These are phyloP conservation scores for Mesoclemmys tuberculata DNA, from an alignment of 2,113 vertebrate species.

Conservation along the genomic window DNA sequence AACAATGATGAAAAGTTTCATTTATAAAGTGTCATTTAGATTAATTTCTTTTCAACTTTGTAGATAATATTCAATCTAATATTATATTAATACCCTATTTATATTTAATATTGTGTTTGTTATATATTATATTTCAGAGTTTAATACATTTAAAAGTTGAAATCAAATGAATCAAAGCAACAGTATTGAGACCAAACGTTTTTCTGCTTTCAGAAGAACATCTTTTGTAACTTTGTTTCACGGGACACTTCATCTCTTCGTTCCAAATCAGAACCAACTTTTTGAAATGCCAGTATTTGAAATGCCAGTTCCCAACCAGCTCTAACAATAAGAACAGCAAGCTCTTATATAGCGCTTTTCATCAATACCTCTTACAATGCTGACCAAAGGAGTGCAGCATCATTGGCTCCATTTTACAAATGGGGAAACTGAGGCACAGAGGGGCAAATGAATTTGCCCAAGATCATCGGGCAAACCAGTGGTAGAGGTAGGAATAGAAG, in stretches of 20 bases:
- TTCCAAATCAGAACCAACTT: neutral
- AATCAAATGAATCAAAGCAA: neutral
- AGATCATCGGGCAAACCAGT: neutral
- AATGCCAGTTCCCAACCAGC: neutral
- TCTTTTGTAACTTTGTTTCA: neutral
- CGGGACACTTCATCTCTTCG: neutral
- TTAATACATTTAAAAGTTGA: neutral
- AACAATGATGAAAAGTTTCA: neutral
- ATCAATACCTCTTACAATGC: rapidly evolving
- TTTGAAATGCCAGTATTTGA: neutral
- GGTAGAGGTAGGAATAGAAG: neutral
- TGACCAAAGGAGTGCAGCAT: neutral
- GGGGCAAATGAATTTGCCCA: neutral
- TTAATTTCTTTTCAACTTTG: neutral
- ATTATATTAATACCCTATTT: neutral
- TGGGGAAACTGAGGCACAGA: neutral
- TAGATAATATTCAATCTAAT: neutral
- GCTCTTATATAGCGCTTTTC: rapidly evolving
- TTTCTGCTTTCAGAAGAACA: neutral
- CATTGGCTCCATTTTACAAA: neutral
- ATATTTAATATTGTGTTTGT: neutral
- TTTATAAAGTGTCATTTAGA: neutral
- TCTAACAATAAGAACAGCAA: neutral
- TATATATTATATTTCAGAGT: neutral
- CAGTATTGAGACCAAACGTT: neutral